phyloP scores from a whole-genome alignment of 2,888 invertebrate genomes.

The Trileptium ribeirensis region DNA sequence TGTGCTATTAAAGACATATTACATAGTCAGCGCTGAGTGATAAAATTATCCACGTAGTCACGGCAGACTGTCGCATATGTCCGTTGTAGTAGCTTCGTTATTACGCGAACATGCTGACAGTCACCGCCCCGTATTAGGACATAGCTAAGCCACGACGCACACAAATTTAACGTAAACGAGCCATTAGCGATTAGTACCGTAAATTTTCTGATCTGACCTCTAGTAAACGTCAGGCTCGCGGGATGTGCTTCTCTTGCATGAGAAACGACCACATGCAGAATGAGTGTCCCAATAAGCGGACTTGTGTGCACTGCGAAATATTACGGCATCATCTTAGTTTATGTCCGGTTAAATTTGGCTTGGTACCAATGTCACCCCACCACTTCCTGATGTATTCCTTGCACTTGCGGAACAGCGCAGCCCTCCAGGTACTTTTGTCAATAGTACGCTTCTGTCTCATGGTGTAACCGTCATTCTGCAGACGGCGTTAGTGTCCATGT shows the following conservation, averaged over 20 bases:
- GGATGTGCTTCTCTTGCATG: neutral
- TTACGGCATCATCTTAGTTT: neutral
- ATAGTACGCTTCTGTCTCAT: neutral
- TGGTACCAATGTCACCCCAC: too few species aligned
- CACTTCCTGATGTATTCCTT: too few species aligned
- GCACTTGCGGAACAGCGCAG: too few species aligned
- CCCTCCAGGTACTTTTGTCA: neutral
- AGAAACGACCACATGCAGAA: neutral
- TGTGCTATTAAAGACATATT: too few species aligned
- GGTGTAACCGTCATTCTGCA: neutral
- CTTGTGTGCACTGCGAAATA: slow-evolving; percentile 8
- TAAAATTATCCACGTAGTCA: too few species aligned
- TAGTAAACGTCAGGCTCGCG: neutral
- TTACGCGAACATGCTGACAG: too few species aligned
- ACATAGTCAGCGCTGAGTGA: too few species aligned
- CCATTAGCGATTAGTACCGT: neutral
- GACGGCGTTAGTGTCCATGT: neutral
- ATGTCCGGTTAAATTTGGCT: neutral
- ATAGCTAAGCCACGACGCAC: too few species aligned
- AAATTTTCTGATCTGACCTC: neutral
- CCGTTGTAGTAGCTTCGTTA: too few species aligned
- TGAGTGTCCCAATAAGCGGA: neutral
- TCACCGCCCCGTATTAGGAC: too few species aligned
- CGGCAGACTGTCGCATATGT: too few species aligned
- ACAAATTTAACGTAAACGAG: too few species aligned